phyloP scores from a whole-genome alignment of 2,797 vertebrate species.

The Yasuhikotakia modesta region DNA sequence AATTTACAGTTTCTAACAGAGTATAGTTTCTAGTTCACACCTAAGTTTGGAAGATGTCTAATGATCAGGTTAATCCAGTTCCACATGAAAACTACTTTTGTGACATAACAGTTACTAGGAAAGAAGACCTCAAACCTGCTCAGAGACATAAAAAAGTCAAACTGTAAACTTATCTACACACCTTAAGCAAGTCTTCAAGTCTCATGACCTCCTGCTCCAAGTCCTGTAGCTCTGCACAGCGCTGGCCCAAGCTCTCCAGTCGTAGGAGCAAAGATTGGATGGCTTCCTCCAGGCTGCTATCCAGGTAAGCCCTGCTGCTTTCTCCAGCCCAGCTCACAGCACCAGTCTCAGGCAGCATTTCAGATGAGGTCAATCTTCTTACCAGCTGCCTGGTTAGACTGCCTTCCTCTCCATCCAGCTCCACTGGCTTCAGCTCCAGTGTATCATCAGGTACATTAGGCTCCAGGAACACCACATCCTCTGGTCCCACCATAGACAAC shows the following conservation, averaged over 20 bases:
- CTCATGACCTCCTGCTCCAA: conserved; percentile 93
- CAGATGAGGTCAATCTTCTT: conserved; percentile 88
- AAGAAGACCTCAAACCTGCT: background rate
- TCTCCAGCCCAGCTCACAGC: conserved; percentile 82
- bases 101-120: too few relatives aligned
- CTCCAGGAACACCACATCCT: conserved; percentile 81
- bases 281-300: conserved; percentile 93
- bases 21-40: background rate
- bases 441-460: conserved; percentile 74
- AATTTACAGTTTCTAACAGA: too few relatives aligned
- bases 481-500: conserved; percentile 61
- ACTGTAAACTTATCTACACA: conserved; percentile 62
- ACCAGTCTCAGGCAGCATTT: conserved; percentile 73
- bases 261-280: conserved; percentile 88
- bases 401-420: conserved; percentile 91
- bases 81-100: too few relatives aligned
- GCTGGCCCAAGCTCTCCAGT: conserved; percentile 88
- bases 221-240: conserved; percentile 91
- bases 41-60: background rate
- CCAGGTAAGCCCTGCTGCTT: conserved; percentile 84
- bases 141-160: background rate
- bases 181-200: conserved; percentile 95
- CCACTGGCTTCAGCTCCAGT: conserved; percentile 90
- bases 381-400: conserved; percentile 95
- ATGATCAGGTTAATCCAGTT: background rate